Evolutionary conservation across 2,888 invertebrate genomes (phyloP).

Genomic region (Yponomeuta evonymella): DNA sequence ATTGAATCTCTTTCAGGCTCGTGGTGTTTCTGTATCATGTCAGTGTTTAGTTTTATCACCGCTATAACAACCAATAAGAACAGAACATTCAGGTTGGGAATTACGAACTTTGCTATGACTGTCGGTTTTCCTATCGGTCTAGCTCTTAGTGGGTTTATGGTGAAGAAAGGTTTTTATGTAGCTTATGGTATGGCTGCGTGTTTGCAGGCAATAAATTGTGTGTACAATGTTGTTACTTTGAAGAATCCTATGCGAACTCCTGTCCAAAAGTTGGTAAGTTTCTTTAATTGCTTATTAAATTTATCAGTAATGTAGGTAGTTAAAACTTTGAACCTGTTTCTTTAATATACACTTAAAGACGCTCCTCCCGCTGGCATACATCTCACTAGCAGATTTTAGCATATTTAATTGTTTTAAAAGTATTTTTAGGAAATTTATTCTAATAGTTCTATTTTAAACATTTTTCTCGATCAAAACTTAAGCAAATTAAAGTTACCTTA

Average conservation of each 20-base stretch:
- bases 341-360: too few species aligned
- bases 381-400: too few species aligned
- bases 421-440: too few species aligned
- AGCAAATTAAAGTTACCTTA: too few species aligned
- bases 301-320: too few species aligned
- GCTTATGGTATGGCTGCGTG: slow-evolving; percentile 81
- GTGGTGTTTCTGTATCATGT: slow-evolving; percentile 88
- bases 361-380: too few species aligned
- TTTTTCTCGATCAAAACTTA: too few species aligned
- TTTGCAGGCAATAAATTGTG: slow-evolving; percentile 80
- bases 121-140: slow-evolving; percentile 92
- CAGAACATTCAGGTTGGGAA: slow-evolving; percentile 87
- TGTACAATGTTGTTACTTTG: slow-evolving; percentile 80
- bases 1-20: slow-evolving; percentile 86
- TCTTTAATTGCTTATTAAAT: too few species aligned
- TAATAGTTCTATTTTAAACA: too few species aligned
- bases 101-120: slow-evolving; percentile 89
- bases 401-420: too few species aligned
- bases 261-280: slow-evolving; percentile 50
- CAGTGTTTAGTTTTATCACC: slow-evolving; percentile 88
- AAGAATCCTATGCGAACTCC: slow-evolving; percentile 73
- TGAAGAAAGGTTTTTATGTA: slow-evolving; percentile 85
- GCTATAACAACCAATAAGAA: slow-evolving; percentile 86
- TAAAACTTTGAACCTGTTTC: too few species aligned
- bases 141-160: slow-evolving; percentile 85